Percentiles rank a stretch among this genome's conserved stretches.
Conservation (phyloP, 2,888 invertebrate species). For the Philaethria dido region DNA sequence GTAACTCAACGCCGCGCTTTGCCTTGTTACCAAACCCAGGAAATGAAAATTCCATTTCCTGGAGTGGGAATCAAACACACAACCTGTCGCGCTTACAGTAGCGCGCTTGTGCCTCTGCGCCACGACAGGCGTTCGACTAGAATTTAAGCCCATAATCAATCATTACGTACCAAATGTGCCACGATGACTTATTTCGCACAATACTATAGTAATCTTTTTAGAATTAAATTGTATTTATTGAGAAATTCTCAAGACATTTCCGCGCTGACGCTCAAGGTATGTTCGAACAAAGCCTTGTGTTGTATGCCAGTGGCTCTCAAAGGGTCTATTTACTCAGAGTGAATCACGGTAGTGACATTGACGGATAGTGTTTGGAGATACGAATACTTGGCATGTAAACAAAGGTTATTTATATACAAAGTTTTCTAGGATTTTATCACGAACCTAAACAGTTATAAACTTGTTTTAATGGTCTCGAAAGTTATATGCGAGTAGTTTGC, state of each 20-base stretch:
- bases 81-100: no score
- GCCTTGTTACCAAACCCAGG: no score
- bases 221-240: no score
- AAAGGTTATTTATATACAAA: slow-evolving; percentile 42
- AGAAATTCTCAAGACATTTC: background rate
- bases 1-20: no score
- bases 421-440: slow-evolving; percentile 30
- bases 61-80: no score
- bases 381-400: slow-evolving; percentile 41
- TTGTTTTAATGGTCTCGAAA: slow-evolving; percentile 3
- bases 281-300: slow-evolving; percentile 39
- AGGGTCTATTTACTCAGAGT: slow-evolving; percentile 46
- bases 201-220: no score
- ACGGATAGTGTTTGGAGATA: slow-evolving; percentile 56
- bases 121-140: no score
- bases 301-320: slow-evolving; percentile 28
- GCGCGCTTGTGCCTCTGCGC: no score
- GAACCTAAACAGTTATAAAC: slow-evolving; percentile 21
- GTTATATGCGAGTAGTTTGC: slow-evolving; percentile 5
- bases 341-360: slow-evolving; percentile 52
- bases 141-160: no score
- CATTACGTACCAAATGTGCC: no score
- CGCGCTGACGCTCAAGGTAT: slow-evolving; percentile 21
- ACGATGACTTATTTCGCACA: no score
- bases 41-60: no score